Evolutionary conservation across 2,113 vertebrate species (phyloP), one percentile per base, ranked within the genome.

Genomic region (Pao palembangensis): DNA sequence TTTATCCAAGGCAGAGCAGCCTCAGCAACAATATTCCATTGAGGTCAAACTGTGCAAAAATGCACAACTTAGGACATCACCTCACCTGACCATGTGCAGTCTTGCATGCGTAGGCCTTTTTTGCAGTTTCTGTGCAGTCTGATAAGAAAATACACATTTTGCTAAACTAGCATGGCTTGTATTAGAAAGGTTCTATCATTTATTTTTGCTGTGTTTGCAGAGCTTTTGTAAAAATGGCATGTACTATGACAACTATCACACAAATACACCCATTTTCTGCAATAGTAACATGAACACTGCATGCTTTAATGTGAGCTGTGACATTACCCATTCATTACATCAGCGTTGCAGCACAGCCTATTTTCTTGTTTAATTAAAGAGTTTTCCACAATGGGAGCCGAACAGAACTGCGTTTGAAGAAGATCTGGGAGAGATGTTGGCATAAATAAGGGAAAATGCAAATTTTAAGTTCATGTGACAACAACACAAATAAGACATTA

Each of bases 401-500:
- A 62, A 64, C 55, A 28, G 53, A 76, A 67, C 74, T 50, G 55
- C 60, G 73, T 85, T 79, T 69, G 64, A 75, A 72, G 57, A 82
- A 71, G 73, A 76, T 78, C 60, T 62, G 67, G 56, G 48, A 58
- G 55, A 64, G 61, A 74, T 56, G 19, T 71, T 31, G 0, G 69
- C 65, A 74, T 79, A 71, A 84, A 84, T 59, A 69, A 81, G 57
- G 70, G 50, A 15, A 73, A 77, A 87, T 87, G 83, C 81, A 38
- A 76, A 85, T 88, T 76, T 76, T 56, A 68, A 65, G 61, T 71
- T 60, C 54, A 83, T 87, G 83, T 77, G 68, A 80, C 69, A 78
- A 75, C 81, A 38, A 82, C 85, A 74, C 81, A 82, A 88, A 81
- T 78, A 78, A 61, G 64, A 64, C n/a, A 86, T 86, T 84, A 58